Evolutionary conservation across 2,797 vertebrate species (phyloP).

Genomic region (Manis pentadactyla): DNA sequence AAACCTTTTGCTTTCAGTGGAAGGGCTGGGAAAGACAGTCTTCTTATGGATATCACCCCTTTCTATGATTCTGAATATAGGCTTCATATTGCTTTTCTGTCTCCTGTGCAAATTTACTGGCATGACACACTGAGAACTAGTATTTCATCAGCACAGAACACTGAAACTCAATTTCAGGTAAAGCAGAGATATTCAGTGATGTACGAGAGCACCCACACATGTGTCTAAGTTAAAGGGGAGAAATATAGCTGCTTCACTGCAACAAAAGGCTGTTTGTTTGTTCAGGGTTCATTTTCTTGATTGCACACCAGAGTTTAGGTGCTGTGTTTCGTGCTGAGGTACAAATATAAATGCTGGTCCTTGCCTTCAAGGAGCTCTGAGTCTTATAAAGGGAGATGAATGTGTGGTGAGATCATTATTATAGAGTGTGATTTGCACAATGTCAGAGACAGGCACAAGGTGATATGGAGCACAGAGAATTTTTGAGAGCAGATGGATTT

Average conservation of each 20-base stretch:
- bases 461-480: not conserved
- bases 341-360: constrained; percentile 34
- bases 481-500: not conserved
- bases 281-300: not conserved
- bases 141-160: constrained; percentile 22
- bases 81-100: not conserved
- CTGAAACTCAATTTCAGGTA: constrained; percentile 24
- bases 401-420: constrained; percentile 17
- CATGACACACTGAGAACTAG: not conserved
- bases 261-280: not conserved
- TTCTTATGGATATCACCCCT: not conserved
- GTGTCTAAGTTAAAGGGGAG: not conserved
- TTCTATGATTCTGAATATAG: constrained; percentile 5
- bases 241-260: not conserved
- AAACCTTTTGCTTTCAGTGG: not conserved
- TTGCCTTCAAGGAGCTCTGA: constrained; percentile 40
- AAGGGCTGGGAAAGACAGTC: not conserved
- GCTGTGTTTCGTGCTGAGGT: not conserved
- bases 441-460: not conserved
- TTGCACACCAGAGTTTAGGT: not conserved
- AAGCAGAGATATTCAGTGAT: not conserved
- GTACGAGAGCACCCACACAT: not conserved
- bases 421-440: not conserved
- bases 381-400: not conserved
- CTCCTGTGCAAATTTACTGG: not conserved